Conservation (phyloP, 2,888 invertebrate genomes). For the Mythimna loreyi region DNA sequence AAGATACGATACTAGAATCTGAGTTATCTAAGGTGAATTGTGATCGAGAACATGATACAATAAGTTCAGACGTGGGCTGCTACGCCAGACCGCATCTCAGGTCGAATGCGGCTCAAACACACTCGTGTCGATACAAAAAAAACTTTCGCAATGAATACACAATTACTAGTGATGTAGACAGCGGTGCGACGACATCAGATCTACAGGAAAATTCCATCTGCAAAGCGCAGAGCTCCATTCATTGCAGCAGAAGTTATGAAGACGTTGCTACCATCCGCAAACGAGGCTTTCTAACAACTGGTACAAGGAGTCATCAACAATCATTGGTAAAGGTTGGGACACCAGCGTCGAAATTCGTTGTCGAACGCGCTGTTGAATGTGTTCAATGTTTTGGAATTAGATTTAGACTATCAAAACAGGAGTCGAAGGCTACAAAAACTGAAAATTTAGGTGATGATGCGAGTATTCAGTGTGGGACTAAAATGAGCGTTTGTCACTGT, state of each 20-base stretch:
- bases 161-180: slow-evolving; percentile 17
- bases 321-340: background rate
- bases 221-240: background rate
- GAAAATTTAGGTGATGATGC: background rate
- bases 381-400: background rate
- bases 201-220: background rate
- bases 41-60: background rate
- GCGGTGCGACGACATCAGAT: background rate
- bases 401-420: background rate
- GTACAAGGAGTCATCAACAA: background rate
- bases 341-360: background rate
- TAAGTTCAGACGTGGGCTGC: slow-evolving; percentile 49
- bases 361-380: background rate
- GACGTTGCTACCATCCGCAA: background rate
- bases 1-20: slow-evolving; percentile 51
- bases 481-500: background rate
- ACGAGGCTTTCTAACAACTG: slow-evolving; percentile 13
- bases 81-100: slow-evolving; percentile 37
- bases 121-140: slow-evolving; percentile 8
- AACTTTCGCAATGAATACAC: slow-evolving; percentile 54
- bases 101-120: slow-evolving; percentile 42
- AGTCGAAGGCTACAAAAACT: slow-evolving; percentile 1
- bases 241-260: slow-evolving; percentile 17
- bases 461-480: background rate
- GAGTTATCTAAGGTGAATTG: slow-evolving; percentile 8